Conservation (phyloP, 2,888 invertebrate genomes). For the Autographa pulchrina region DNA sequence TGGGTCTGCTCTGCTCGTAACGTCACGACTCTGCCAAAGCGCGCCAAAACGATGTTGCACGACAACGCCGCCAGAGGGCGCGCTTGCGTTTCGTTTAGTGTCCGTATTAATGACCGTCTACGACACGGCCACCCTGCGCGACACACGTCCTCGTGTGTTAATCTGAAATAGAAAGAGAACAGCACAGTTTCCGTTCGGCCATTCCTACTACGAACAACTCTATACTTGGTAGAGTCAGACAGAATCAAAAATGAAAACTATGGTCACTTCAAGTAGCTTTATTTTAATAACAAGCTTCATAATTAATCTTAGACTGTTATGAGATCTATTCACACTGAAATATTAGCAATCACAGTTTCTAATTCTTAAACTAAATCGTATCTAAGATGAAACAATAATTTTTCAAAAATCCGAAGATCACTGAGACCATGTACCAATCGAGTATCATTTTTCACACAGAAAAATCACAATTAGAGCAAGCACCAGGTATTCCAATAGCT, state of each 20-base stretch:
- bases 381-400: not conserved
- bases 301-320: not conserved
- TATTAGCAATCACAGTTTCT: not conserved
- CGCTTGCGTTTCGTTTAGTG: slow-evolving; percentile 4
- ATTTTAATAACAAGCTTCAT: not conserved
- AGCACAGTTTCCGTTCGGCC: not conserved
- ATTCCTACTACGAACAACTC: not conserved
- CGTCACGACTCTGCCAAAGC: too few species aligned
- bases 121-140: slow-evolving; percentile 7
- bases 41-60: too few species aligned
- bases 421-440: not conserved
- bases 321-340: not conserved
- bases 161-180: not conserved
- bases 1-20: too few species aligned
- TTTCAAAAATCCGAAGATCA: not conserved
- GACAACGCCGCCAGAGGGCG: not conserved
- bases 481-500: not conserved
- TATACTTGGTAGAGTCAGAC: not conserved
- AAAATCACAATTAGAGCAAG: not conserved
- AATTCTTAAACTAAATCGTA: not conserved
- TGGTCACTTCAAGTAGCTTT: not conserved
- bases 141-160: slow-evolving; percentile 9
- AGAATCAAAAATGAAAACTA: not conserved
- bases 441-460: not conserved
- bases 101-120: slow-evolving; percentile 4